Evolutionary conservation across 2,797 vertebrate species (phyloP).

Genomic region (Sebastes vulpes): DNA sequence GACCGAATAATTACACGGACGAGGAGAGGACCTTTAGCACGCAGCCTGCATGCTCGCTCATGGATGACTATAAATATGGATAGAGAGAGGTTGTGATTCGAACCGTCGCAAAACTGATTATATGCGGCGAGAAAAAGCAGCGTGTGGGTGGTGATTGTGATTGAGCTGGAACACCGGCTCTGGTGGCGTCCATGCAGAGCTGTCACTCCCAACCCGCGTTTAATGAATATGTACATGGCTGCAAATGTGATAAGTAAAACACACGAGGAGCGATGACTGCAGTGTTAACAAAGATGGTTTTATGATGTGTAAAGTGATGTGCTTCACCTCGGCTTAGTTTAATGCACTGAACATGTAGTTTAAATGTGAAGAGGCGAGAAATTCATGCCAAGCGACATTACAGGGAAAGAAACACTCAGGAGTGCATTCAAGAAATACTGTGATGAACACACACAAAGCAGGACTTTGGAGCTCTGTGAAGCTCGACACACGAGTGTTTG

Average conservation of each 20-base stretch:
- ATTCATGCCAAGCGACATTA: no score
- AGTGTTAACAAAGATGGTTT: not conserved
- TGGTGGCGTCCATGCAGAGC: not conserved
- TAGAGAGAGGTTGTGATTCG: constrained; percentile 22
- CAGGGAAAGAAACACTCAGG: not conserved
- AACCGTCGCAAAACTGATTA: constrained; percentile 27
- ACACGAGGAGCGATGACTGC: not conserved
- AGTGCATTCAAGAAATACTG: not conserved
- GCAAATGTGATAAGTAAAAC: constrained; percentile 7
- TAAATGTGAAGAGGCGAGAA: not conserved
- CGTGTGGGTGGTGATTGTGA: constrained; percentile 28
- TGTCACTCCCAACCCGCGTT: not conserved
- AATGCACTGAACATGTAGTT: not conserved
- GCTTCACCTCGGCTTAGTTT: not conserved
- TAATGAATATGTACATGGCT: constrained; percentile 8
- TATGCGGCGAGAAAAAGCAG: constrained; percentile 4
- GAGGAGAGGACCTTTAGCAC: constrained; percentile 50
- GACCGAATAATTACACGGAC: constrained; percentile 70
- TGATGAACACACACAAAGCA: not conserved
- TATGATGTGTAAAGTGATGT: not conserved
- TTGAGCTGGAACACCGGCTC: not conserved
- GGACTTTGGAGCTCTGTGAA: not conserved
- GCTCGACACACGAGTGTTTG: not conserved
- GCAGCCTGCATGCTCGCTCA: not conserved
- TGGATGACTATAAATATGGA: constrained; percentile 55